phyloP scores from a whole-genome alignment of 2,888 invertebrate species.

The Pyrochroa serraticornis region DNA sequence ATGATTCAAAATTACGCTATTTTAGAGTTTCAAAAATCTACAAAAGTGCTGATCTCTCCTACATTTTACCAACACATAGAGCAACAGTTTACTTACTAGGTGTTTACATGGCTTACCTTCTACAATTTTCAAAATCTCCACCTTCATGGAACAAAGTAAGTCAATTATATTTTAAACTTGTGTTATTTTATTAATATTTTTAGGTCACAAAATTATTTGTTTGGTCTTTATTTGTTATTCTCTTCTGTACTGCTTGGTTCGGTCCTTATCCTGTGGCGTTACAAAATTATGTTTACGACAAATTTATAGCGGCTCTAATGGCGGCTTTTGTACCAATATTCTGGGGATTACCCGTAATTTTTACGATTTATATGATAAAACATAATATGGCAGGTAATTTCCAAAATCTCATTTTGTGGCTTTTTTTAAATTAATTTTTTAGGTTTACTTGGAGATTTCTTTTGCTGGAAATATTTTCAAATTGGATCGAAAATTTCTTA shows the following conservation, averaged over 20 bases:
- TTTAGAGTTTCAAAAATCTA: conserved; percentile 66
- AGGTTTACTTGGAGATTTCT: conserved; percentile 59
- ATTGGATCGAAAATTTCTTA: conserved; percentile 67
- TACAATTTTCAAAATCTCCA: conserved; percentile 46
- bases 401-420: background rate
- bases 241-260: conserved; percentile 58
- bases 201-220: conserved; percentile 37
- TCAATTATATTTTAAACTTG: background rate
- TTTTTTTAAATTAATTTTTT: conserved; percentile 1
- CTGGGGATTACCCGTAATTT: conserved; percentile 63
- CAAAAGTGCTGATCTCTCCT: conserved; percentile 68
- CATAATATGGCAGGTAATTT: conserved; percentile 62
- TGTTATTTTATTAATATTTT: conserved; percentile 8
- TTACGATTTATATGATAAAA: conserved; percentile 62
- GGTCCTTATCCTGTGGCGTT: conserved; percentile 64
- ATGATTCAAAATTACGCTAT: conserved; percentile 21
- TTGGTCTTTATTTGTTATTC: conserved; percentile 56
- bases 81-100: conserved; percentile 70
- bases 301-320: conserved; percentile 62
- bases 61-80: conserved; percentile 68
- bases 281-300: conserved; percentile 61
- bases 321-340: conserved; percentile 64
- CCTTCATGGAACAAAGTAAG: conserved; percentile 33
- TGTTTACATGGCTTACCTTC: conserved; percentile 63
- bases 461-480: conserved; percentile 63